A percentile compares a stretch with the other conserved stretches of the same genome.
Conservation (phyloP, 53 echinoderm and acorn worm species). For the Zoroaster sp. region DNA sequence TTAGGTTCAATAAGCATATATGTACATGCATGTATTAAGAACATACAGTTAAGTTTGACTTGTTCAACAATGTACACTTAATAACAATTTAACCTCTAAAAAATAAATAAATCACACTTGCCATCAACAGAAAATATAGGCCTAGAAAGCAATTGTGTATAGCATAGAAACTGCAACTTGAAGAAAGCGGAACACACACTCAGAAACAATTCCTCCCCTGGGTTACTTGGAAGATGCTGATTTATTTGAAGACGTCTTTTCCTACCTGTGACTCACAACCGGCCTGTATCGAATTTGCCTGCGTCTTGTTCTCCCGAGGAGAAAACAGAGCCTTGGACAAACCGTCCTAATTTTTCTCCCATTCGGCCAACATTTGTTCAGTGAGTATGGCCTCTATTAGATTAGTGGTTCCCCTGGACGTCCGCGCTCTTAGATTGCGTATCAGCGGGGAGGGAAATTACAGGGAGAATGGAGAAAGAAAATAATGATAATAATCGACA, state of each 20-base stretch:
- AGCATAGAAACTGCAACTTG: background rate
- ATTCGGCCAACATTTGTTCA: constrained; percentile 55
- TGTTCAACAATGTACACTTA: too few relatives aligned
- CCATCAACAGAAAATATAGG: background rate
- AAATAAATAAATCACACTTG: too few relatives aligned
- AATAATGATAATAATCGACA: too few relatives aligned
- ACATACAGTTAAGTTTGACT: too few relatives aligned
- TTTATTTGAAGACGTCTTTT: constrained; percentile 22
- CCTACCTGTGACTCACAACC: constrained; percentile 14
- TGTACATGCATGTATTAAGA: too few relatives aligned
- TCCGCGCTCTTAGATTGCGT: constrained; percentile 8
- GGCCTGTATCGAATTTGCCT: constrained; percentile 50
- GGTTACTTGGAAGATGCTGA: background rate
- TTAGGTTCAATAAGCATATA: too few relatives aligned
- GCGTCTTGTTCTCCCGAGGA: background rate
- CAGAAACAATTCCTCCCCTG: background rate
- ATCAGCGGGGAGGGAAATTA: background rate
- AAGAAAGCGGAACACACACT: background rate
- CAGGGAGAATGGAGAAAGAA: too few relatives aligned
- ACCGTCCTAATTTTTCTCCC: constrained; percentile 48
- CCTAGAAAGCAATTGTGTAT: background rate
- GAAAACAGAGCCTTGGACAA: constrained; percentile 26
- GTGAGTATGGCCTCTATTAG: constrained; percentile 29
- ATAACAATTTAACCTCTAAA: too few relatives aligned
- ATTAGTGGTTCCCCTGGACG: background rate